Conservation (phyloP, 2,113 vertebrate species). For the Circaetus gallicus region DNA sequence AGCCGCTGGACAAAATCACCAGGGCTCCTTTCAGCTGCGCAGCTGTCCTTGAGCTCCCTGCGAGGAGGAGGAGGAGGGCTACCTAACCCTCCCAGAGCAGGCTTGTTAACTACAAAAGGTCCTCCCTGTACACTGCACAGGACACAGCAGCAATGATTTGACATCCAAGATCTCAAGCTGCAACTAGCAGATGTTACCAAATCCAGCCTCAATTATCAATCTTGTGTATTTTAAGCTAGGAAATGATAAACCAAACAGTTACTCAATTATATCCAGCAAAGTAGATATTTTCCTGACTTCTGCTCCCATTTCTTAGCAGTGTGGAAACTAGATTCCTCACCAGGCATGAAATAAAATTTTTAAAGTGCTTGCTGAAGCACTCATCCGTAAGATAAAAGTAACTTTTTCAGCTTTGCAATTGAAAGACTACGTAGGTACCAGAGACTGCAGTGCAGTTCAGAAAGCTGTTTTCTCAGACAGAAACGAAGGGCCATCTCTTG, state of each 20-base stretch:
- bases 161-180: neutral
- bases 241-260: rapidly evolving
- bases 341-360: neutral
- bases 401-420: neutral
- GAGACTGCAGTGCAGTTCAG: neutral
- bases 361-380: neutral
- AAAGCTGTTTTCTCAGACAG: neutral
- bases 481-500: neutral
- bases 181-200: neutral
- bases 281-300: neutral
- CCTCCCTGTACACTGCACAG: neutral
- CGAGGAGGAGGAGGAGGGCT: neutral
- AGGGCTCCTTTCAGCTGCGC: neutral
- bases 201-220: neutral
- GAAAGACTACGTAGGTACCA: neutral
- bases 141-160: neutral
- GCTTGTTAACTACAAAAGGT: neutral
- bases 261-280: neutral
- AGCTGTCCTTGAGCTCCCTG: neutral
- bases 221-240: neutral
- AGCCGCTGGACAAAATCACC: neutral
- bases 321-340: neutral
- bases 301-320: neutral
- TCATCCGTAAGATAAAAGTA: neutral
- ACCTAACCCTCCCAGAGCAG: neutral